Evolutionary conservation across 1,140 invertebrate species (phyloP).

Genomic region (Triops cancriformis): DNA sequence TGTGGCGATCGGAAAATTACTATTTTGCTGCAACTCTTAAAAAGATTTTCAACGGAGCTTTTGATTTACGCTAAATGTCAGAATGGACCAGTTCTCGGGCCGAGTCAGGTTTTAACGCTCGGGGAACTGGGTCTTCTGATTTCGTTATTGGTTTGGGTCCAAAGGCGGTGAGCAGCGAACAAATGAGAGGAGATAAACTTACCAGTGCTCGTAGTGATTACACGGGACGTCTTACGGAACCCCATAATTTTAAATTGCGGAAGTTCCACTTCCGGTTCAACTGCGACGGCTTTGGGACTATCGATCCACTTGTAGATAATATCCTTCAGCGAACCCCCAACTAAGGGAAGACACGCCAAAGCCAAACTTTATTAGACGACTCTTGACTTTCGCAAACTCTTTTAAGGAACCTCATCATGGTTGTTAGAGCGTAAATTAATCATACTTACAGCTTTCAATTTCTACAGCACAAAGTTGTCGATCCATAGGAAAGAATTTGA

Average conservation of each 20-base stretch:
- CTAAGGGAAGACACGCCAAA: slow-evolving; percentile 49
- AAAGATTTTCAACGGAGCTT: no score
- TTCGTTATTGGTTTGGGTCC: not conserved
- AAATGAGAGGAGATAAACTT: slow-evolving; percentile 14
- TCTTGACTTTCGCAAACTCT: not conserved
- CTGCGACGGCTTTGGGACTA: slow-evolving; percentile 80
- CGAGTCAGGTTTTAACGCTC: no score
- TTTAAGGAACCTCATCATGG: not conserved
- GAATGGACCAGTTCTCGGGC: no score
- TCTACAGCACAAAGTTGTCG: slow-evolving; percentile 92
- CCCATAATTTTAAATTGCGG: slow-evolving; percentile 75
- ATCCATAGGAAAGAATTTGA: slow-evolving; percentile 96
- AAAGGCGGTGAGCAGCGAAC: not conserved
- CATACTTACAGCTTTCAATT: slow-evolving; percentile 93
- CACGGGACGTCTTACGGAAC: slow-evolving; percentile 32
- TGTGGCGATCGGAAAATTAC: no score
- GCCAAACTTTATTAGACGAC: not conserved
- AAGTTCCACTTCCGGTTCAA: slow-evolving; percentile 83
- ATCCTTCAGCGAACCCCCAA: slow-evolving; percentile 94
- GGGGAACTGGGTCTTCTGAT: not conserved
- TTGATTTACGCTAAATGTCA: no score
- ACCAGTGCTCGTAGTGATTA: slow-evolving; percentile 31
- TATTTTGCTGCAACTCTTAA: no score
- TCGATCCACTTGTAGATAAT: slow-evolving; percentile 93
- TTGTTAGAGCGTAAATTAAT: slow-evolving; percentile 17